Conservation (phyloP, 2,888 invertebrate genomes). For the Folsomia candida region DNA sequence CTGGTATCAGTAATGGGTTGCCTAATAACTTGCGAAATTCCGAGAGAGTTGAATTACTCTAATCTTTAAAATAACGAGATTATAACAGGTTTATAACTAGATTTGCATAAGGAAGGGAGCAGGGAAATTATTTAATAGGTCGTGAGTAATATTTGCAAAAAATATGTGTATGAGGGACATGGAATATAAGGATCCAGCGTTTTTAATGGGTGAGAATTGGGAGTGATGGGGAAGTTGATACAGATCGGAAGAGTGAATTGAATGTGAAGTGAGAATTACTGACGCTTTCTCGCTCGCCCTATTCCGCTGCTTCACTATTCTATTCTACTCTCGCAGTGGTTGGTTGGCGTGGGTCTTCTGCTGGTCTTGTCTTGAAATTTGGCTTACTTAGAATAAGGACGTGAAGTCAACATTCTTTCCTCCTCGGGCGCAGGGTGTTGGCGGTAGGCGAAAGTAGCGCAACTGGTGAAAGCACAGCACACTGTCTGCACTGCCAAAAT, state of each 20-base stretch:
- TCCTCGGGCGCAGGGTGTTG: not conserved
- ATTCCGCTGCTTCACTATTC: not conserved
- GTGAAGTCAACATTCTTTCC: not conserved
- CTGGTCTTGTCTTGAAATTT: not conserved
- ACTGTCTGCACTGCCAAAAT: not conserved
- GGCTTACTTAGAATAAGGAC: not conserved
- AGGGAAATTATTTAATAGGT: no score
- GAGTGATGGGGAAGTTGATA: constrained; percentile 11
- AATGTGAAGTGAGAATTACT: constrained; percentile 7
- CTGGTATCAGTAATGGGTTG: no score
- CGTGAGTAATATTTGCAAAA: no score
- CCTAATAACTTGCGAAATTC: no score
- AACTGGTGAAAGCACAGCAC: constrained; percentile 10
- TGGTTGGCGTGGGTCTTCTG: not conserved
- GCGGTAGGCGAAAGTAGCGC: constrained; percentile 2
- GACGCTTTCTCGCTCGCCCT: not conserved
- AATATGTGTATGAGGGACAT: no score
- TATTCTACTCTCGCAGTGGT: not conserved
- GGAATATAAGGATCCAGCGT: not conserved
- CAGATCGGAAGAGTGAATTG: not conserved
- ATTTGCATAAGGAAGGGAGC: no score
- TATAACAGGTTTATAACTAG: no score
- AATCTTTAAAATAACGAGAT: no score
- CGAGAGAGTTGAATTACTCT: no score
- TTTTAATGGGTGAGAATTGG: not conserved